A percentile compares a stretch with the other conserved stretches of the same genome.
Evolutionary conservation across 2,113 vertebrate genomes (phyloP).

Genomic region (Malurus elegans): DNA sequence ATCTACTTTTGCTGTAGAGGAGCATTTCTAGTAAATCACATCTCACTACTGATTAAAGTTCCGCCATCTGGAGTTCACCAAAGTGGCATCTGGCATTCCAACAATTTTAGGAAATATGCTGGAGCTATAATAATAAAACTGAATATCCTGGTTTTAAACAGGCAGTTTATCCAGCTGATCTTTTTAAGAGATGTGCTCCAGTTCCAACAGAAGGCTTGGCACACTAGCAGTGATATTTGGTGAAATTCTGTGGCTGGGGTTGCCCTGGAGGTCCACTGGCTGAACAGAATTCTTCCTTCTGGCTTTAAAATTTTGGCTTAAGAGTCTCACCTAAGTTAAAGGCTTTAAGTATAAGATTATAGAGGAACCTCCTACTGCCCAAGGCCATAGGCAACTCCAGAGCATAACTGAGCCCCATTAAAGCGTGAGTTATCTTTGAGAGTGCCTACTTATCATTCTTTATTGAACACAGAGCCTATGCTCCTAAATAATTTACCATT

Average conservation of each 20-base stretch:
- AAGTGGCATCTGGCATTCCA: slow-evolving; percentile 39
- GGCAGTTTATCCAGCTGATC: background rate
- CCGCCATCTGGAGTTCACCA: slow-evolving; percentile 13
- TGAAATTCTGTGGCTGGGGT: background rate
- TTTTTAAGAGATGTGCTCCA: background rate
- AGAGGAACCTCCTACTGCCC: background rate
- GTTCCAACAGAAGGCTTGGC: background rate
- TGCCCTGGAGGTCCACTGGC: background rate
- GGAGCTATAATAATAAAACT: background rate
- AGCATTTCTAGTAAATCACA: slow-evolving; percentile 34
- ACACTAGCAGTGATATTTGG: background rate
- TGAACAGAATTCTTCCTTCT: background rate
- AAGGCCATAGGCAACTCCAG: background rate
- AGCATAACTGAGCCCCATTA: background rate
- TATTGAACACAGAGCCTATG: background rate
- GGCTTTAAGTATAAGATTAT: background rate
- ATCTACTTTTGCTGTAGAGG: background rate
- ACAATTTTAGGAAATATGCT: slow-evolving; percentile 46
- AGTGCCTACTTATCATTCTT: background rate
- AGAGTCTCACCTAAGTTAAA: background rate
- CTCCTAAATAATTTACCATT: background rate
- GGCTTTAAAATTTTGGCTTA: background rate
- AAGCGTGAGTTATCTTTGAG: background rate
- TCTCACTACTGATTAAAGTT: slow-evolving; percentile 52
- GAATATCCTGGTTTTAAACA: slow-evolving; percentile 14